Percentiles rank a stretch among this genome's conserved stretches.
Evolutionary conservation across 92 coral and sea anemone species (phyloP).

Genomic region (Meandrina meandrites): DNA sequence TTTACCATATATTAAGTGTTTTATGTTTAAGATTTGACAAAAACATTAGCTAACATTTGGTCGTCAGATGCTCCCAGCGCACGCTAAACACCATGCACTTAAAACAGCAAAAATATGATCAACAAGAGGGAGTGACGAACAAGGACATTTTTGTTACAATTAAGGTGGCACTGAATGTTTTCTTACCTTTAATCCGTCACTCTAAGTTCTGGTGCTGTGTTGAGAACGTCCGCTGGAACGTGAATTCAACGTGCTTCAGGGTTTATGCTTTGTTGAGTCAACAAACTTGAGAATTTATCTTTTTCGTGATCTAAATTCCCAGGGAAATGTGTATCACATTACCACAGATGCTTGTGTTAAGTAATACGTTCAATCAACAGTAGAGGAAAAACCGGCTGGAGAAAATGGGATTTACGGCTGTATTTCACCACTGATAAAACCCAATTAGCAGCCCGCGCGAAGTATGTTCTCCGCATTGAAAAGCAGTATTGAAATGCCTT

Average conservation of each 20-base stretch:
- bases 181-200: conserved; percentile 22
- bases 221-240: conserved; percentile 3
- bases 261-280: conserved; percentile 18
- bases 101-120: not conserved
- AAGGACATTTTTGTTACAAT: not conserved
- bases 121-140: no score
- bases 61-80: conserved; percentile 1
- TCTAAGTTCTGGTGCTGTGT: not conserved
- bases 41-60: conserved; percentile 34
- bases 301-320: conserved; percentile 32
- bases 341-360: conserved; percentile 39
- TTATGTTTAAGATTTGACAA: conserved; percentile 1
- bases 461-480: not conserved
- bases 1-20: not conserved
- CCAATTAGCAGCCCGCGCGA: conserved; percentile 16
- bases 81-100: conserved; percentile 23
- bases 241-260: not conserved
- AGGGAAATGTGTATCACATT: conserved; percentile 21
- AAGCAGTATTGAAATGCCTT: not conserved
- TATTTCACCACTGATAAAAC: conserved; percentile 13
- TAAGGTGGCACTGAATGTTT: no score
- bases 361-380: conserved; percentile 42
- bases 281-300: conserved; percentile 30
- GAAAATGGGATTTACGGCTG: conserved; percentile 37
- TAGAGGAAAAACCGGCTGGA: conserved; percentile 1